phyloP scores from a whole-genome alignment of 2,888 invertebrate genomes.

The Dicycla oo region DNA sequence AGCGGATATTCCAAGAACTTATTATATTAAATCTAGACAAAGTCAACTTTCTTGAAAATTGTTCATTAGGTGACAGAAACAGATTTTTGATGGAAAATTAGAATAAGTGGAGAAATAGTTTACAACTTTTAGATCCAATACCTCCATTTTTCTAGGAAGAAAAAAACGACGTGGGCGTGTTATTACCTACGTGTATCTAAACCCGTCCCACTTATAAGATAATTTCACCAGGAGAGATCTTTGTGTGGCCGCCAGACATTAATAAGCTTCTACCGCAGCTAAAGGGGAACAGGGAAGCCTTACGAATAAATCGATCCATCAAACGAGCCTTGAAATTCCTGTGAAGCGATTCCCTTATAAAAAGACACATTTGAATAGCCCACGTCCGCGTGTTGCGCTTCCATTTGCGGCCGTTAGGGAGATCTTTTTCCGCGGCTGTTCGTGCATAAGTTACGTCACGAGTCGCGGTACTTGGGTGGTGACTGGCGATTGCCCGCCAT shows the following conservation, averaged over 20 bases:
- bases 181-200: constrained; percentile 19
- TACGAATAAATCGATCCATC: constrained; percentile 59
- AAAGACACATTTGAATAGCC: constrained; percentile 47
- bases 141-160: neutral
- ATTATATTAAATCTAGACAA: neutral
- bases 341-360: constrained; percentile 47
- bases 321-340: constrained; percentile 53
- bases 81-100: constrained; percentile 6
- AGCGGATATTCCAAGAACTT: constrained; percentile 1
- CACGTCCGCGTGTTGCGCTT: constrained; percentile 47
- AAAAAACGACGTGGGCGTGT: constrained; percentile 5
- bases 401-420: constrained; percentile 52
- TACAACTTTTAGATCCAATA: neutral
- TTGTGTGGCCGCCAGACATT: constrained; percentile 20
- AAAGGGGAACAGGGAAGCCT: constrained; percentile 53
- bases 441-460: constrained; percentile 65
- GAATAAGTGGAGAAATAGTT: neutral
- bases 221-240: constrained; percentile 14
- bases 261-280: constrained; percentile 42
- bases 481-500: constrained; percentile 50
- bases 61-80: neutral
- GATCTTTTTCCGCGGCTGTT: constrained; percentile 55
- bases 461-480: constrained; percentile 62
- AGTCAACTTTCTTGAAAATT: neutral
- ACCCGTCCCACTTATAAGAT: constrained; percentile 12